Conservation (phyloP, 2,888 invertebrate species). For the Helobdella robusta region DNA sequence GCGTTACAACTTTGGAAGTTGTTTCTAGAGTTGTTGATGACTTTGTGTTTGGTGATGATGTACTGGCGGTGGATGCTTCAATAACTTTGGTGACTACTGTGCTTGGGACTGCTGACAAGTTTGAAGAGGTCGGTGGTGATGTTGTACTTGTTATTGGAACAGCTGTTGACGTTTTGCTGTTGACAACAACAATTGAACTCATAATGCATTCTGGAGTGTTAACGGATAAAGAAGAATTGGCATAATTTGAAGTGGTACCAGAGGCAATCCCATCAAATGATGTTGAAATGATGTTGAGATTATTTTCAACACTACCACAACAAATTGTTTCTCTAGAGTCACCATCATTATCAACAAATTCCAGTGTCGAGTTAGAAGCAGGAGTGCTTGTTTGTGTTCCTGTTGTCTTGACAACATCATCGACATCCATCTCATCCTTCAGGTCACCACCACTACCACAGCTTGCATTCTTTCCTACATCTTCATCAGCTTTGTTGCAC, state of each 20-base stretch:
- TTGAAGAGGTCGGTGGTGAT: not conserved
- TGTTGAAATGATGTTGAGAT: too few species aligned
- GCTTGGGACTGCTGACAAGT: not conserved
- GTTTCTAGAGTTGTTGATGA: too few species aligned
- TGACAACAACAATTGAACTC: not conserved
- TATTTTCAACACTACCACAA: not conserved
- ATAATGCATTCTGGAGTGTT: not conserved
- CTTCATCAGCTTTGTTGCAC: too few species aligned
- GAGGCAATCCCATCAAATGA: too few species aligned
- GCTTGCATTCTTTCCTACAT: too few species aligned
- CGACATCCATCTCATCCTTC: not conserved
- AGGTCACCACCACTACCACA: not conserved
- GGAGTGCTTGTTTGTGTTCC: constrained; percentile 29
- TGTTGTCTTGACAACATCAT: constrained; percentile 24
- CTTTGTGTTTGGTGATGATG: too few species aligned
- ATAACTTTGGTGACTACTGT: too few species aligned
- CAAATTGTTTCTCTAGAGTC: constrained; percentile 18
- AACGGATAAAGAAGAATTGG: too few species aligned
- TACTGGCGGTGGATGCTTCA: too few species aligned
- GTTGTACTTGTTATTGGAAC: not conserved
- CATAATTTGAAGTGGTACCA: too few species aligned
- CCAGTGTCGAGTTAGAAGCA: constrained; percentile 23
- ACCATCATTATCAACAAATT: constrained; percentile 17
- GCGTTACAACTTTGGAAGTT: too few species aligned
- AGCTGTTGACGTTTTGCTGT: not conserved